phyloP scores from a whole-genome alignment of 2,113 vertebrate genomes.

The Scopus umbretta region DNA sequence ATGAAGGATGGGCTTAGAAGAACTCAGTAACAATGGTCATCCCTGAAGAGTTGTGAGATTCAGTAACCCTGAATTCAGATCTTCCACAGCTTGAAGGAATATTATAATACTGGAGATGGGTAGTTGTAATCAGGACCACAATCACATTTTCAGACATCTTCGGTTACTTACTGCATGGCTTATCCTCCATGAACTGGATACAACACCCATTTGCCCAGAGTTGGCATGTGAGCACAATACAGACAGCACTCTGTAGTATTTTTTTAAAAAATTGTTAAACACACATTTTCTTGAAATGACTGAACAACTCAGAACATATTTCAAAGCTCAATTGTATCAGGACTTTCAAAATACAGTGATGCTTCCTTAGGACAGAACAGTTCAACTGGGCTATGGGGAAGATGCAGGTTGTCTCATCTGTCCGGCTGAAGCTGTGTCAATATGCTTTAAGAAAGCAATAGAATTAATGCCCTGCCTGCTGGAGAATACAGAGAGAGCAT shows the following conservation, averaged over 20 bases:
- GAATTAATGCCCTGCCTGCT: neutral
- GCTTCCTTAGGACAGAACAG: neutral
- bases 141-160: neutral
- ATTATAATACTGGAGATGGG: neutral
- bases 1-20: neutral
- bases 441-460: neutral
- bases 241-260: neutral
- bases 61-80: neutral
- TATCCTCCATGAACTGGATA: neutral
- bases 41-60: neutral
- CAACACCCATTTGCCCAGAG: neutral
- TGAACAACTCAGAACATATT: neutral
- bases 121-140: neutral
- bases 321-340: neutral
- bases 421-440: neutral
- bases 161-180: neutral
- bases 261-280: neutral
- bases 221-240: neutral
- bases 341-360: neutral
- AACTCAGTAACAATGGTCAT: neutral
- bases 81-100: neutral
- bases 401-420: neutral
- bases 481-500: neutral
- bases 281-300: neutral
- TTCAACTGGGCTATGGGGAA: neutral